Evolutionary conservation across 2,113 vertebrate genomes (phyloP), one percentile per base, ranked within the genome.

Genomic region (Larimichthys crocea): DNA sequence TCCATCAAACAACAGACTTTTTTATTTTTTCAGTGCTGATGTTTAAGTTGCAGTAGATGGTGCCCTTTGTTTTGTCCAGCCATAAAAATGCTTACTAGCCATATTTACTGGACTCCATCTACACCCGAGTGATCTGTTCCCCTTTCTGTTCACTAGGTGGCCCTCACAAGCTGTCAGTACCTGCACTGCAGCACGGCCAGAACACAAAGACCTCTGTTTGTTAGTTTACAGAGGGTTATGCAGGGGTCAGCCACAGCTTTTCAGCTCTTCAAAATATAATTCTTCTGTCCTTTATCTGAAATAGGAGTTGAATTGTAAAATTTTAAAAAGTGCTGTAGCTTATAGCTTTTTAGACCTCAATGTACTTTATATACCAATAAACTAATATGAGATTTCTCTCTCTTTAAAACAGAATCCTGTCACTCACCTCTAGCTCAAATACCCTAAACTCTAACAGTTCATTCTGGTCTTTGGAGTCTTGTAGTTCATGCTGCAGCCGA

Each of bases 401-500:
- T 19, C 4, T 22, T 29, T 46, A 14, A 46, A 14, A 46, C 44
- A 14, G 7, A 40, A 40, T 9, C 35, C 35, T 10, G 1, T 53
- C 42, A 71, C 63, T 86, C 80, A 99, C 98, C 96, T 99, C 98
- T 26, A 99, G 94, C 86, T 99, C 98, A 42, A 99, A 94, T 86
- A 99, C 99, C 87, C 98, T 96, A 91, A 99, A 99, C 90, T 99
- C 98, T 85, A 99, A 91, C 76, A 99, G 96, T 73, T 99, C 98
- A 26, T 99, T 99, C 95, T 99, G 98, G 93, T 99, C 98, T 91
- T 94, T 95, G 35, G 98, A 98, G 92, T 99, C 98, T 82, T 99
- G 98, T 6, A 99, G 95, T 82, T 99, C 98, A 88, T 97, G 96
- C 72, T 99, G 97, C 35, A 96, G 88, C 22, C 97, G 96, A 84